Conservation (phyloP, 2,797 vertebrate genomes). For the Anomalospiza imberbis region DNA sequence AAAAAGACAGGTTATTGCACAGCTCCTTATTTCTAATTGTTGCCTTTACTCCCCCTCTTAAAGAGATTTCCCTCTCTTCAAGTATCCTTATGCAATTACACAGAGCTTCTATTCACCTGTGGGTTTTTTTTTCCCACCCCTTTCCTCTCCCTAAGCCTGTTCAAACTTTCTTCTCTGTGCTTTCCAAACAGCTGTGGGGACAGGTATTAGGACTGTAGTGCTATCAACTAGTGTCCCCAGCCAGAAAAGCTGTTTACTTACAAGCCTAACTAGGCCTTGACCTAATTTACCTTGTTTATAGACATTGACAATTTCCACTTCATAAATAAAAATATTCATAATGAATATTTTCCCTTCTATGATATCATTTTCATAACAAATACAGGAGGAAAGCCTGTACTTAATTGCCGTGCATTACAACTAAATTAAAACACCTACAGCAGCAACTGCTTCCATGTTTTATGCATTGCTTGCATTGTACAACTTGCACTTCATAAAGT, state of each 20-base stretch:
- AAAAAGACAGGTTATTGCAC: not conserved
- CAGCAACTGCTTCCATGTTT: not conserved
- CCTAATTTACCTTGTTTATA: not conserved
- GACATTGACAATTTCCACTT: not conserved
- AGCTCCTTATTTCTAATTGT: not conserved
- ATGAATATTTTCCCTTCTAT: not conserved
- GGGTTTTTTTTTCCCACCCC: accelerated
- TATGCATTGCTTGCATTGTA: not conserved
- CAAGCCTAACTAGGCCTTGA: not conserved
- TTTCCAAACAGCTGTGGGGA: not conserved
- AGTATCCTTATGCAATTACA: not conserved
- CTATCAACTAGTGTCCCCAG: not conserved
- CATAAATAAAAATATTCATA: not conserved
- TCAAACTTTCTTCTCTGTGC: not conserved
- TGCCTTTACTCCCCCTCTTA: not conserved
- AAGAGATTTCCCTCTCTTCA: not conserved
- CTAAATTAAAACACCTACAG: not conserved
- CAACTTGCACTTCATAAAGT: not conserved
- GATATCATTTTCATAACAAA: not conserved
- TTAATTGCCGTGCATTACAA: not conserved
- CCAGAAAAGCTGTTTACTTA: not conserved
- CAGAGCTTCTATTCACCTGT: not conserved
- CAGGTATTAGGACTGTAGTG: not conserved
- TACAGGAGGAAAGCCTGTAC: not conserved
- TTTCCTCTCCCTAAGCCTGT: not conserved